phyloP scores from a whole-genome alignment of 2,113 vertebrate genomes.

The Axis porcinus region DNA sequence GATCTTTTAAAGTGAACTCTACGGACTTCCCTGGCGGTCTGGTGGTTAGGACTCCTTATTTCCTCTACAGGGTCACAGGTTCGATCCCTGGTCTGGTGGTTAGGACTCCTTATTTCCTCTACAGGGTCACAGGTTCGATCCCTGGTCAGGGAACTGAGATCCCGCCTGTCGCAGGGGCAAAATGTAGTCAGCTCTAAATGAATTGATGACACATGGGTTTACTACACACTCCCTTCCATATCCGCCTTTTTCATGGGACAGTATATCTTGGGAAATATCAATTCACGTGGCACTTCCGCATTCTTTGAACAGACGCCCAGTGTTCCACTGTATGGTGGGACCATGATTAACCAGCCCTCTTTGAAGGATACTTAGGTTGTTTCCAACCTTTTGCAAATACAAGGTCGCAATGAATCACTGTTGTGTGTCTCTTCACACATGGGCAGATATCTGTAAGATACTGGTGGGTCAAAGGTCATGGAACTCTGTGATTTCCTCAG shows the following conservation, averaged over 20 bases:
- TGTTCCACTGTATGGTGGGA: accelerated
- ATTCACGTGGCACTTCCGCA: neutral
- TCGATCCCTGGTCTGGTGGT: neutral
- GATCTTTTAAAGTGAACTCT: neutral
- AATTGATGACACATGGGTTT: neutral
- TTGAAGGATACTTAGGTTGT: slow-evolving; percentile 29
- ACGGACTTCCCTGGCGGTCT: accelerated
- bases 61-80: neutral
- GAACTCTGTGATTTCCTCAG: neutral
- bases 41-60: neutral
- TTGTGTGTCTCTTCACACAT: neutral
- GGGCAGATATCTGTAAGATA: neutral
- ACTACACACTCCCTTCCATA: neutral
- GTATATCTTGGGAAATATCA: neutral
- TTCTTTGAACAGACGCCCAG: neutral
- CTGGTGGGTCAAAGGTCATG: neutral
- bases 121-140: neutral
- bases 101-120: neutral
- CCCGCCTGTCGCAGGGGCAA: neutral
- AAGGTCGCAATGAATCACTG: neutral
- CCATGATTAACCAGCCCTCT: neutral
- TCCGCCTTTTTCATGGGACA: neutral
- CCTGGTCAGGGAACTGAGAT: neutral
- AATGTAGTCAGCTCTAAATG: neutral
- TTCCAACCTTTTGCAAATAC: slow-evolving; percentile 32